phyloP scores from a whole-genome alignment of 2,113 vertebrate species.

The Anolis sagrei region DNA sequence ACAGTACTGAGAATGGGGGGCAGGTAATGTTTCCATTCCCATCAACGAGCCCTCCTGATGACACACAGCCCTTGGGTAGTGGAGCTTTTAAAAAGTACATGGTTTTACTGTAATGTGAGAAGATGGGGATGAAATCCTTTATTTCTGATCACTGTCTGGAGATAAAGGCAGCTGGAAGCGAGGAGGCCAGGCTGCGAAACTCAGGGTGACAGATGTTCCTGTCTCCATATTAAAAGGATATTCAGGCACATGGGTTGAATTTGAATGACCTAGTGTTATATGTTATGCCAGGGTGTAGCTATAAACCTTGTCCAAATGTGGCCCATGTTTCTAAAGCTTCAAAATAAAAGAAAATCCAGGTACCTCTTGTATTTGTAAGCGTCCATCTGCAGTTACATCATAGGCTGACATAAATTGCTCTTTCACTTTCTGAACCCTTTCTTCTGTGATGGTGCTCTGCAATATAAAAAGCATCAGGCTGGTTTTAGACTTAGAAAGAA shows the following conservation, averaged over 20 bases:
- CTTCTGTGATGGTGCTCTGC: conserved; percentile 82
- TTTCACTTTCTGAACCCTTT: conserved; percentile 83
- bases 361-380: conserved; percentile 92
- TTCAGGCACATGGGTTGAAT: not conserved
- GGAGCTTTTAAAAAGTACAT: too few species aligned
- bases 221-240: not conserved
- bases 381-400: conserved; percentile 80
- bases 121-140: not conserved
- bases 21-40: too few species aligned
- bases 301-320: not conserved
- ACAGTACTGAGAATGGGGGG: too few species aligned
- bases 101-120: not conserved
- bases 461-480: conserved; percentile 16
- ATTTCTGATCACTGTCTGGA: not conserved
- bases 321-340: conserved; percentile 1
- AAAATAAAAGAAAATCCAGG: not conserved
- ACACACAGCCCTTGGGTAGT: too few species aligned
- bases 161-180: not conserved
- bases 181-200: not conserved
- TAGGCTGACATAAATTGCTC: conserved; percentile 84
- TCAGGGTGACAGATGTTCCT: not conserved
- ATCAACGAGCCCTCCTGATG: too few species aligned
- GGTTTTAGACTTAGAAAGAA: not conserved
- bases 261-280: not conserved
- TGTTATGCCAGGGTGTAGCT: not conserved